Evolutionary conservation across 2,113 vertebrate species (phyloP), one percentile per base, ranked within the genome.

Genomic region (Erythrolamprus reginae): DNA sequence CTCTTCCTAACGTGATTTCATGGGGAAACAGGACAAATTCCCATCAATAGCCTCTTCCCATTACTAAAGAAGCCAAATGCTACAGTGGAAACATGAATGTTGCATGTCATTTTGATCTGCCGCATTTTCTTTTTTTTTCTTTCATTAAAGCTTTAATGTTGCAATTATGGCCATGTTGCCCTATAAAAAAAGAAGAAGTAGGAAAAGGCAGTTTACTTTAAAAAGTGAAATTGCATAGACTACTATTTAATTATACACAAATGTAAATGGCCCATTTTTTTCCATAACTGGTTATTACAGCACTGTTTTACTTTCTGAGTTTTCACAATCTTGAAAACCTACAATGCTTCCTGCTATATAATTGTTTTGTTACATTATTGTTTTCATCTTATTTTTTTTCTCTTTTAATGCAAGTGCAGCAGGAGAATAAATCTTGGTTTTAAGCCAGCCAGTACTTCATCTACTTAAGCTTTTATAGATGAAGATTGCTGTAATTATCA

Each of bases 401-500:
- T 38, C 58, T 97, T 98, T 98, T 98, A 97, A 98, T 98, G 98
- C 89, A 97, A 98, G 96, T 99, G 98, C 98, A 97, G 98, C 98
- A 50, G 98, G 98, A 51, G 98, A 97, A 97, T 97, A 98, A 97
- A 97, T 98, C 97, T 97, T 98, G 98, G 97, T 98, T 97, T 97
- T 97, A 97, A 97, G 98, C 97, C 97, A 98, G 96, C 98, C 97
- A 95, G 97, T 97, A 98, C 97, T 98, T 98, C 98, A 98, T 98
- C 97, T 97, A 97, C 97, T 98, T 97, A 98, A 99, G 98, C 97
- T 98, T 98, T 98, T 98, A 95, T 98, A 98, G 98, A 97, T 98
- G 98, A 98, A 99, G 99, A 99, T 99, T 99, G 98, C 99, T 98
- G 98, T 99, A 99, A 99, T 99, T 99, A 99, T 98, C 98, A 98